Evolutionary conservation across 2,888 invertebrate genomes (phyloP).

Genomic region (Thera britannica): DNA sequence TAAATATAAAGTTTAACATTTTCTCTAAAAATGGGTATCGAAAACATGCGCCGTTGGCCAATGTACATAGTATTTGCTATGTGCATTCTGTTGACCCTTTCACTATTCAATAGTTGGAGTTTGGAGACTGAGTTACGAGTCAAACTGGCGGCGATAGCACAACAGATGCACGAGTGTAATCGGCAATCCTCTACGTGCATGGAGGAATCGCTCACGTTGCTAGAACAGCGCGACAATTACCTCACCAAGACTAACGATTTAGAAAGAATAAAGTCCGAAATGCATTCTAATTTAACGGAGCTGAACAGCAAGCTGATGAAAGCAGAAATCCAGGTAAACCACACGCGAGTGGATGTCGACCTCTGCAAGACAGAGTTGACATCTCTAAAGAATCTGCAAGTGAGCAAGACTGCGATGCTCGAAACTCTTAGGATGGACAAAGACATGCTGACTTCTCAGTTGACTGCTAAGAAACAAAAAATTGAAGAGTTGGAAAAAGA

Average conservation of each 20-base stretch:
- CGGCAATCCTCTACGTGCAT: slow-evolving; percentile 73
- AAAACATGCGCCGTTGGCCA: slow-evolving; percentile 83
- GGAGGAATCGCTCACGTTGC: slow-evolving; percentile 71
- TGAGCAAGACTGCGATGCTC: slow-evolving; percentile 73
- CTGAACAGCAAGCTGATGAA: slow-evolving; percentile 63
- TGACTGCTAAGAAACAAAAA: slow-evolving; percentile 69
- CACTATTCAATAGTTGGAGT: slow-evolving; percentile 80
- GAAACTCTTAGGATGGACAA: slow-evolving; percentile 77
- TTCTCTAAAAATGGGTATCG: slow-evolving; percentile 70
- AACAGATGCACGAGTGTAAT: slow-evolving; percentile 74
- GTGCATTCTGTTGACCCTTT: slow-evolving; percentile 74
- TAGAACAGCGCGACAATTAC: slow-evolving; percentile 72
- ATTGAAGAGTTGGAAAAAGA: slow-evolving; percentile 75
- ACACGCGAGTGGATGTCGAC: slow-evolving; percentile 70
- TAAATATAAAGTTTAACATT: no score
- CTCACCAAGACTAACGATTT: slow-evolving; percentile 68
- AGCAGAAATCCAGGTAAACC: slow-evolving; percentile 69
- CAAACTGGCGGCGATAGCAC: slow-evolving; percentile 64
- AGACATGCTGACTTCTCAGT: slow-evolving; percentile 68
- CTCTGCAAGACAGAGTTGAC: slow-evolving; percentile 77
- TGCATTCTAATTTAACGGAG: slow-evolving; percentile 61
- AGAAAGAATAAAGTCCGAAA: slow-evolving; percentile 65
- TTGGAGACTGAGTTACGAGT: slow-evolving; percentile 73
- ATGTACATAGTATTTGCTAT: slow-evolving; percentile 76
- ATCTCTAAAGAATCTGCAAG: slow-evolving; percentile 77